Conservation (phyloP, 2,113 vertebrate species). For the Sakesphorus luctuosus region DNA sequence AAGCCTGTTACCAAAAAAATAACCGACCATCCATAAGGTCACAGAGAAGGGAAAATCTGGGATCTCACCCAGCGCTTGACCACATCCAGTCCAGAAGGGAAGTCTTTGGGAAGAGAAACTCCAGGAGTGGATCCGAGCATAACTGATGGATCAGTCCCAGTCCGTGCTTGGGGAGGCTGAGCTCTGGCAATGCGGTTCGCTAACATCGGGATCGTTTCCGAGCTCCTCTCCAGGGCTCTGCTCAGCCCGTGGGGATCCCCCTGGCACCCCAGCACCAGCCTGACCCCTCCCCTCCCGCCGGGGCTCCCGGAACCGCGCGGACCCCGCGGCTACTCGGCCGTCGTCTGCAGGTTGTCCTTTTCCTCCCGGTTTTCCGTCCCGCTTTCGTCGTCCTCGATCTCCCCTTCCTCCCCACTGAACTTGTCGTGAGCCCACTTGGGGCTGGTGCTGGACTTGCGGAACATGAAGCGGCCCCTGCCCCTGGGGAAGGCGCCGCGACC, state of each 20-base stretch:
- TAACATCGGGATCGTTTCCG: neutral
- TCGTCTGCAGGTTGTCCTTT: constrained; percentile 71
- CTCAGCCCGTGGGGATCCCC: constrained; percentile 16
- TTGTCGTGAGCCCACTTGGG: constrained; percentile 92
- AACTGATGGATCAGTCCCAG: constrained; percentile 1
- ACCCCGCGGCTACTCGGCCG: constrained; percentile 66
- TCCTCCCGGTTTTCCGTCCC: constrained; percentile 85
- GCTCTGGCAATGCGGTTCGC: constrained; percentile 20
- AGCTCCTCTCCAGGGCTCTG: constrained; percentile 39
- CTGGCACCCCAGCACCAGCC: constrained; percentile 37
- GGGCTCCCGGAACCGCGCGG: neutral
- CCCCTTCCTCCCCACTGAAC: constrained; percentile 88
- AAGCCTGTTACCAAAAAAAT: constrained; percentile 59
- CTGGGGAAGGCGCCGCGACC: constrained; percentile 83
- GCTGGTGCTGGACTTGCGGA: constrained; percentile 87
- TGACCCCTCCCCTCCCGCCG: constrained; percentile 38
- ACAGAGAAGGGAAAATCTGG: constrained; percentile 6
- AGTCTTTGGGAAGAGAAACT: constrained; percentile 57
- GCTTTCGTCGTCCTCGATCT: constrained; percentile 81
- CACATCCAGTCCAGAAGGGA: constrained; percentile 31
- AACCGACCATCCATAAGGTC: constrained; percentile 47
- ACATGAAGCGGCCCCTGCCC: constrained; percentile 89
- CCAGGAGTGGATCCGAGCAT: constrained; percentile 15
- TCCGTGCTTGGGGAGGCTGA: constrained; percentile 4
- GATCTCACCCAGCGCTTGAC: constrained; percentile 24